Percentiles rank a stretch among this genome's conserved stretches.
phyloP scores from a whole-genome alignment of 1,140 invertebrate species.

The Heterodera schachtii region DNA sequence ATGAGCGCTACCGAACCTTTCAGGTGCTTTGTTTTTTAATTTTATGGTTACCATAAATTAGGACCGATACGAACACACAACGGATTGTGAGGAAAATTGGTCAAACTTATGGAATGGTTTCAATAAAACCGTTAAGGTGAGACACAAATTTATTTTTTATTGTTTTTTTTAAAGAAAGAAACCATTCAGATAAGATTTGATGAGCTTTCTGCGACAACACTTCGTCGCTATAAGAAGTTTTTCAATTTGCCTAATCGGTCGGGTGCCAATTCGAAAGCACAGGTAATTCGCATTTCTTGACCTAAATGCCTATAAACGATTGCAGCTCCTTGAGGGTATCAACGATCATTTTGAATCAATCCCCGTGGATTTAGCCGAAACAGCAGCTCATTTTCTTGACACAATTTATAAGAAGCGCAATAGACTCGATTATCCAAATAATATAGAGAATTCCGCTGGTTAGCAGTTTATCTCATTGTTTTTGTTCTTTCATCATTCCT shows the following conservation, averaged over 20 bases:
- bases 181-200: conserved; percentile 28
- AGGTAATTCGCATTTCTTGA: conserved; percentile 20
- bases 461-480: background rate
- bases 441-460: background rate
- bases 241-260: conserved; percentile 43
- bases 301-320: background rate
- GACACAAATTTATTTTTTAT: background rate
- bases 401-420: conserved; percentile 40
- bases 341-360: conserved; percentile 33
- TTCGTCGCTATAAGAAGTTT: conserved; percentile 44
- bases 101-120: conserved; percentile 10
- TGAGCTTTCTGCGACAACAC: conserved; percentile 20
- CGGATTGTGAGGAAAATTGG: background rate
- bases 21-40: background rate
- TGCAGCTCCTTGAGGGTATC: conserved; percentile 38
- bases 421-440: conserved; percentile 34
- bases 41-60: background rate
- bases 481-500: too few species aligned
- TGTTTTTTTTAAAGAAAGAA: background rate
- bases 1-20: conserved; percentile 13
- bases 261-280: conserved; percentile 33
- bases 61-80: background rate
- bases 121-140: conserved; percentile 2
- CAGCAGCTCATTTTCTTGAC: conserved; percentile 35
- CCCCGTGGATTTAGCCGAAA: conserved; percentile 34